Evolutionary conservation across 1,140 invertebrate species (phyloP).

Genomic region (Alviniconcha marisindica): DNA sequence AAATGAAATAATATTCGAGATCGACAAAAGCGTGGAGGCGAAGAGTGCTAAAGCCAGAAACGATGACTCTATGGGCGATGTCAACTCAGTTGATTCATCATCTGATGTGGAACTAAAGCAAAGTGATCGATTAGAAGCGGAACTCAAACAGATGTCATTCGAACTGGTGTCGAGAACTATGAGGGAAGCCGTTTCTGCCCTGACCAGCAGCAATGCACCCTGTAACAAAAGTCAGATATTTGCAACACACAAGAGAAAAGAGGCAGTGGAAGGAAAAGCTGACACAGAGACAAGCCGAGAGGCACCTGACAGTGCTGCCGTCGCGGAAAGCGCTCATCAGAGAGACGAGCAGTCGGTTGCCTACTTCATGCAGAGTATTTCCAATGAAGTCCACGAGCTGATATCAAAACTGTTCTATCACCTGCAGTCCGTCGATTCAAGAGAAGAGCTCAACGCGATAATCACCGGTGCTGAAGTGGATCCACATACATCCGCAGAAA

Average conservation of each 20-base stretch:
- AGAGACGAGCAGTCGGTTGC: neutral
- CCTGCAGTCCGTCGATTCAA: neutral
- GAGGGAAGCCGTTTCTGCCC: neutral
- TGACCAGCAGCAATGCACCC: neutral
- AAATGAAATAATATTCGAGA: neutral
- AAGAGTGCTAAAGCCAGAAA: neutral
- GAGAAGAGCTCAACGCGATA: neutral
- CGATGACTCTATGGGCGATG: neutral
- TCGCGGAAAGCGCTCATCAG: neutral
- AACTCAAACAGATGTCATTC: neutral
- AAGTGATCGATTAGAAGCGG: neutral
- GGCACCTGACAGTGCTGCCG: neutral
- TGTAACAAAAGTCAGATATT: neutral
- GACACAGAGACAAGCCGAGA: neutral
- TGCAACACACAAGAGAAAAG: neutral
- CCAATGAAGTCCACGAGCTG: constrained; percentile 2
- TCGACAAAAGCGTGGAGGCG: neutral
- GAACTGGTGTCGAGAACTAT: constrained; percentile 1
- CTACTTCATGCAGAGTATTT: neutral
- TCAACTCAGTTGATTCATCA: neutral
- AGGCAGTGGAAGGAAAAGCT: neutral
- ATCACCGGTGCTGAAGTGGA: neutral
- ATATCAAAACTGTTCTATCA: neutral
- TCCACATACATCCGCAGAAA: neutral
- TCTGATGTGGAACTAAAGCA: neutral